A percentile compares a stretch with the other conserved stretches of the same genome.
Evolutionary conservation across 1,140 invertebrate genomes (phyloP).

Genomic region (Homalodisca vitripennis): DNA sequence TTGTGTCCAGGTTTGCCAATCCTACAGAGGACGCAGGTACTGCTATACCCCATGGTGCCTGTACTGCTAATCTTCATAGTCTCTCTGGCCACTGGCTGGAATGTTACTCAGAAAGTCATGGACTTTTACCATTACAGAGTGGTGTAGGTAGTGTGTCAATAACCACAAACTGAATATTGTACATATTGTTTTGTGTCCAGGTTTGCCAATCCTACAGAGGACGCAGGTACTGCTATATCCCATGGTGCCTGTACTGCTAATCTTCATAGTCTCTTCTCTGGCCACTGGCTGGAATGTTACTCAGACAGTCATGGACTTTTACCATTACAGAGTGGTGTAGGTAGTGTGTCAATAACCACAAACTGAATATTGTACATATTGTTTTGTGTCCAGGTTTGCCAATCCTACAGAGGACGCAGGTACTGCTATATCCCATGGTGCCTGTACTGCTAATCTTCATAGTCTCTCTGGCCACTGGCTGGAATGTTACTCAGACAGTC

Average conservation of each 20-base stretch:
- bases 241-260: slow-evolving; percentile 72
- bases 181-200: slow-evolving; percentile 53
- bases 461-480: slow-evolving; percentile 66
- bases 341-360: no score
- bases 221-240: slow-evolving; percentile 87
- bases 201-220: slow-evolving; percentile 86
- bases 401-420: slow-evolving; percentile 83
- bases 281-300: slow-evolving; percentile 69
- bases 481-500: slow-evolving; percentile 71
- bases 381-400: slow-evolving; percentile 71
- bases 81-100: no score
- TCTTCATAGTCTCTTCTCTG: slow-evolving; percentile 81
- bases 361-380: not conserved
- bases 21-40: no score
- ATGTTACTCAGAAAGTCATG: no score
- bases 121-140: no score
- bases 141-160: no score
- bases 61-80: no score
- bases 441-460: slow-evolving; percentile 77
- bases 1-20: no score
- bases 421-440: slow-evolving; percentile 85
- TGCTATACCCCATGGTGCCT: no score
- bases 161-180: not conserved
- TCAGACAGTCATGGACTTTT: slow-evolving; percentile 74
- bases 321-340: slow-evolving; percentile 66